These are phyloP conservation scores for Chrysina gloriosa DNA, from an alignment of 2,888 invertebrate species.

Conservation along the genomic window DNA sequence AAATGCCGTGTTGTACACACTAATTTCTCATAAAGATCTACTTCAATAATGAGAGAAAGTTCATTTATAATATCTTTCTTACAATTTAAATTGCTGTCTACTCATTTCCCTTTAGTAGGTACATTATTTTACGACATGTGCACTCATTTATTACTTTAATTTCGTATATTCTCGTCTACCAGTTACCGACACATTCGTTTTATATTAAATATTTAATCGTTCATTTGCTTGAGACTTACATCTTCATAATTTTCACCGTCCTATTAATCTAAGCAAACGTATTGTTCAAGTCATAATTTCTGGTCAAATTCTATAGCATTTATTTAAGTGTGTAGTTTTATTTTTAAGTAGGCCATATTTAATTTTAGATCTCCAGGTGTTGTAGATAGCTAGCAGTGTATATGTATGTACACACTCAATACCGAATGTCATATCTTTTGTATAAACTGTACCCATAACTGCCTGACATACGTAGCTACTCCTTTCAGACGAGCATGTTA, in stretches of 20 bases:
- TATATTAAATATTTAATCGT: slow-evolving; percentile 4
- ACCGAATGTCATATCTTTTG: slow-evolving; percentile 48
- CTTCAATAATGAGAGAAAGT: slow-evolving; percentile 27
- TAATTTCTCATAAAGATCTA: slow-evolving; percentile 7
- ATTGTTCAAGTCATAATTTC: background rate
- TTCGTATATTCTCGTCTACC: too few relatives aligned
- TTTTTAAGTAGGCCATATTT: slow-evolving; percentile 59
- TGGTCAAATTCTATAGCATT: slow-evolving; percentile 32
- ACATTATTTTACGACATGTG: too few relatives aligned
- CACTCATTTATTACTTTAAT: background rate
- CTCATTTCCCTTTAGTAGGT: background rate
- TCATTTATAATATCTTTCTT: slow-evolving; percentile 24
- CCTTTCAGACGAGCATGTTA: slow-evolving; percentile 2
- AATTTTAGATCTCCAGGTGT: slow-evolving; percentile 59
- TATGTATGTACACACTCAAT: slow-evolving; percentile 37
- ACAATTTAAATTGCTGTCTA: background rate
- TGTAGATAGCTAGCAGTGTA: slow-evolving; percentile 31
- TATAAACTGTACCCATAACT: slow-evolving; percentile 49
- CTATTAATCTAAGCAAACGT: background rate
- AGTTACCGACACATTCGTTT: too few relatives aligned
- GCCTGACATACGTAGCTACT: slow-evolving; percentile 26
- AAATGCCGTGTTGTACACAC: slow-evolving; percentile 3
- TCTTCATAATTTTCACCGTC: background rate
- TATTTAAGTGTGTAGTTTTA: slow-evolving; percentile 42
- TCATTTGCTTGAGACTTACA: background rate